Base-by-base conservation (phyloP, 1,140 invertebrate genomes). In the Saccostrea glomerata region DNA sequence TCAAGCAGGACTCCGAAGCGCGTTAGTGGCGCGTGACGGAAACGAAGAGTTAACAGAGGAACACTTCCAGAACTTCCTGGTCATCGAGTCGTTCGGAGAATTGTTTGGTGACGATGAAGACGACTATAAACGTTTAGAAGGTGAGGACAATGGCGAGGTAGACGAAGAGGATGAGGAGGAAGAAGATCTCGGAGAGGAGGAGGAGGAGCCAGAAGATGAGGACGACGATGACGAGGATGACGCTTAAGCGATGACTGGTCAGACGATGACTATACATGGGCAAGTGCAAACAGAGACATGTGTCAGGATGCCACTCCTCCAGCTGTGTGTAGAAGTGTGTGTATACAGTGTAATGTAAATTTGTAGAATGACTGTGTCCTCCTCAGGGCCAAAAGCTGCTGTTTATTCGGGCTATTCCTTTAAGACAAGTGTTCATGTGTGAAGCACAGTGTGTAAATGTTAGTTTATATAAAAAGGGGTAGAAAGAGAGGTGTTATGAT, bases 11-110 rank as follows among this genome's bases (percentile, higher is more conserved):
- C 91, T 98, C 83, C 95, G 96, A 60, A 95, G 96, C 36, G 95
- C 96, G 2, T 92, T 99, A 25, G 96, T 98, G 0, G 95, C 96
- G 84, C 96, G 98, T 77, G 97, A 97, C 87, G 98, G 97, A 54
- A 98, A 98, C 94, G 96, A 96, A 0, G 94, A 96, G 5, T 94
- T 98, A 0, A 95, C 96, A 7, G 96, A 96, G 13, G 96, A 97
- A 88, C 96, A 96, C 11, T 94, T 95, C 88, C 92, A 95, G 58
- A 94, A 95, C 17, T 97, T 96, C 92, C 94, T 95, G 20, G 96
- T 96, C 15, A 95, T 97, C 54, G 94, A 95, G 58, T 96, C 95
- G 3, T 96, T 97, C 91, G 92, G 91, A 87, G 94, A 95, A 89
- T 87, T 95, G 82, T 93, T 94, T 91, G 93, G 92, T 63, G 93